Evolutionary conservation across 2,888 invertebrate genomes (phyloP).

Genomic region (Prosapia bicincta): DNA sequence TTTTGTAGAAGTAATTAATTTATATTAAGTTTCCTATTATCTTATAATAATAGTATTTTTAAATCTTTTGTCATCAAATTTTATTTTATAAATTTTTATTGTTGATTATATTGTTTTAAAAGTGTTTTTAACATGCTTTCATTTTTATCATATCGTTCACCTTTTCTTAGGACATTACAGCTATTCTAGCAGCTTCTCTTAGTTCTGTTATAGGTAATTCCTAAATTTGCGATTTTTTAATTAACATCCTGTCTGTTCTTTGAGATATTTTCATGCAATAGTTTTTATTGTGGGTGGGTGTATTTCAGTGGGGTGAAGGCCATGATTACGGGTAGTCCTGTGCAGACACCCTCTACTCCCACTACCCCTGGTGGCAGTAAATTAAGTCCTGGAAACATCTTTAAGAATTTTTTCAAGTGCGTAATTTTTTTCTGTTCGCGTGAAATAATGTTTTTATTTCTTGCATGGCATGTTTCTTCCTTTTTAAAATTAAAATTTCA

Average conservation of each 20-base stretch:
- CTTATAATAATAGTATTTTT: too few relatives aligned
- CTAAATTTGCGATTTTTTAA: too few relatives aligned
- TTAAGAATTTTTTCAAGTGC: constrained; percentile 98
- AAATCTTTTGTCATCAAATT: too few relatives aligned
- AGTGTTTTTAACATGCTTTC: too few relatives aligned
- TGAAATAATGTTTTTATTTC: neutral
- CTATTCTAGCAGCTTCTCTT: too few relatives aligned
- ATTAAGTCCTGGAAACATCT: constrained; percentile 83
- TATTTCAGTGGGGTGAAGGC: constrained; percentile 40
- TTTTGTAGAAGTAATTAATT: too few relatives aligned
- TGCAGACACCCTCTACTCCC: constrained; percentile 55
- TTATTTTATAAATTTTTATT: too few relatives aligned
- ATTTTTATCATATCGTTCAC: too few relatives aligned
- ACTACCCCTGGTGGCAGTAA: constrained; percentile 61
- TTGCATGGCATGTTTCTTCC: constrained; percentile 14
- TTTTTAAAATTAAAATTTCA: neutral
- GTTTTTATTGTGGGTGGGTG: neutral
- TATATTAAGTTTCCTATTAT: too few relatives aligned
- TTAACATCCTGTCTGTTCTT: neutral
- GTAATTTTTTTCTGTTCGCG: constrained; percentile 38
- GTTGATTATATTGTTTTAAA: too few relatives aligned
- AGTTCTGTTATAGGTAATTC: too few relatives aligned
- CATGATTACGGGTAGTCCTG: constrained; percentile 37
- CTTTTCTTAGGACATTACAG: too few relatives aligned
- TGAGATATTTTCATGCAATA: neutral